Conservation (phyloP, 1,140 invertebrate genomes). For the Gryllus bimaculatus region DNA sequence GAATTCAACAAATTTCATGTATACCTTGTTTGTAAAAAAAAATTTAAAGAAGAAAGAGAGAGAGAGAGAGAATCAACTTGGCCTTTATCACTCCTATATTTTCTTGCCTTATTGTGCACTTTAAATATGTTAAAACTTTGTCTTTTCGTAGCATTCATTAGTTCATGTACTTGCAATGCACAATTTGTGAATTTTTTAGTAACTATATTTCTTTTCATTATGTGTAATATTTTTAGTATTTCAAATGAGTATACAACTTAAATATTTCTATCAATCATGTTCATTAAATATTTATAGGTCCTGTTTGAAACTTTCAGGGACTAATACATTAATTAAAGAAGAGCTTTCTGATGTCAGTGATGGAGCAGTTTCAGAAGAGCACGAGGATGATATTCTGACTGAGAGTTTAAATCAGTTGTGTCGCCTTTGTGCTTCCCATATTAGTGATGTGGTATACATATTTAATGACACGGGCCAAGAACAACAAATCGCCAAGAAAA, state of each 20-base stretch:
- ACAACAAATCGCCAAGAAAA: constrained; percentile 17
- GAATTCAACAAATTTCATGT: too few relatives aligned
- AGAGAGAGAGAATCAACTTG: too few relatives aligned
- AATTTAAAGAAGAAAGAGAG: too few relatives aligned
- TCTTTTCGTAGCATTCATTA: too few relatives aligned
- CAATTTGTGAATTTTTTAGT: not conserved
- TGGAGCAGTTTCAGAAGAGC: not conserved
- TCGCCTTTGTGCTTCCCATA: constrained; percentile 10
- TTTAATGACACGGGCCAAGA: constrained; percentile 11
- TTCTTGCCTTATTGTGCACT: too few relatives aligned
- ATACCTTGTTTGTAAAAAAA: too few relatives aligned
- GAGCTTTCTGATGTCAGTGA: not conserved
- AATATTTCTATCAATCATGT: not conserved
- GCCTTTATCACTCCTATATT: too few relatives aligned
- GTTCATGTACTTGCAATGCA: too few relatives aligned
- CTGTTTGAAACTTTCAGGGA: too few relatives aligned
- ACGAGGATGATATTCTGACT: not conserved
- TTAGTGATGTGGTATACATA: constrained; percentile 14
- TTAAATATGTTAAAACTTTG: too few relatives aligned
- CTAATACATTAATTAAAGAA: not conserved
- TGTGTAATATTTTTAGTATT: not conserved
- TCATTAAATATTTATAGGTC: not conserved
- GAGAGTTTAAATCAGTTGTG: constrained; percentile 7
- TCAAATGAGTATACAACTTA: not conserved
- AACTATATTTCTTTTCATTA: not conserved